Conservation (phyloP, 2,888 invertebrate genomes). For the Bhutanitis thaidina region DNA sequence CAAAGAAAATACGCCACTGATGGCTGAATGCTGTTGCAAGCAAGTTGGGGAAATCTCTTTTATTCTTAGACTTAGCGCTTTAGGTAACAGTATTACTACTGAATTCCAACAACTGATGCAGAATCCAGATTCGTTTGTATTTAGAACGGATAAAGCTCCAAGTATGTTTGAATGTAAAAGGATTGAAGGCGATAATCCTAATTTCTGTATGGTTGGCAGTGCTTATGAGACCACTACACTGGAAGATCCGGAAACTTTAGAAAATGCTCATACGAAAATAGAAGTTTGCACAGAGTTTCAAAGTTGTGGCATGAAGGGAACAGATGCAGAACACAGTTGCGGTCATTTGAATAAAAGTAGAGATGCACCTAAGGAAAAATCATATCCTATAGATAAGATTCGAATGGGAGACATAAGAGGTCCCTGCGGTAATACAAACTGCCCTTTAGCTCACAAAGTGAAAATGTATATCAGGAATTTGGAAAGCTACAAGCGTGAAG, state of each 20-base stretch:
- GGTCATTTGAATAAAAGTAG: slow-evolving; percentile 25
- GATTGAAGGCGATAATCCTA: slow-evolving; percentile 62
- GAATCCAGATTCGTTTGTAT: slow-evolving; percentile 61
- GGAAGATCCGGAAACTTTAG: slow-evolving; percentile 57
- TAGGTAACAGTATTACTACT: slow-evolving; percentile 69
- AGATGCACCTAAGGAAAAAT: slow-evolving; percentile 36
- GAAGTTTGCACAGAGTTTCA: slow-evolving; percentile 65
- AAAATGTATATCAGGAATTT: slow-evolving; percentile 60
- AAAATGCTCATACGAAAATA: slow-evolving; percentile 47
- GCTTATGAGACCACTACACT: slow-evolving; percentile 66
- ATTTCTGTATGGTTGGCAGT: slow-evolving; percentile 67
- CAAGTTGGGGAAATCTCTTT: slow-evolving; percentile 64
- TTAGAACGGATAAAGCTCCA: slow-evolving; percentile 66
- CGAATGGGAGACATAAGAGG: slow-evolving; percentile 71
- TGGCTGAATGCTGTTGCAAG: slow-evolving; percentile 55
- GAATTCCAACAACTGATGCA: slow-evolving; percentile 65
- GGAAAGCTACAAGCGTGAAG: slow-evolving; percentile 53
- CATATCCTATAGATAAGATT: slow-evolving; percentile 57
- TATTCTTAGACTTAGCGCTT: slow-evolving; percentile 69
- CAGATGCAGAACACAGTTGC: slow-evolving; percentile 36
- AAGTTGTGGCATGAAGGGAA: slow-evolving; percentile 46
- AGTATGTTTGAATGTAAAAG: slow-evolving; percentile 66
- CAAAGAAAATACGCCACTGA: slow-evolving; percentile 47
- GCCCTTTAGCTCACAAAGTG: slow-evolving; percentile 65
- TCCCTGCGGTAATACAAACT: slow-evolving; percentile 68